Base-by-base conservation (phyloP, 37 sponge, comb jelly and placozoan genomes). In the Lycopodina hypogea region DNA sequence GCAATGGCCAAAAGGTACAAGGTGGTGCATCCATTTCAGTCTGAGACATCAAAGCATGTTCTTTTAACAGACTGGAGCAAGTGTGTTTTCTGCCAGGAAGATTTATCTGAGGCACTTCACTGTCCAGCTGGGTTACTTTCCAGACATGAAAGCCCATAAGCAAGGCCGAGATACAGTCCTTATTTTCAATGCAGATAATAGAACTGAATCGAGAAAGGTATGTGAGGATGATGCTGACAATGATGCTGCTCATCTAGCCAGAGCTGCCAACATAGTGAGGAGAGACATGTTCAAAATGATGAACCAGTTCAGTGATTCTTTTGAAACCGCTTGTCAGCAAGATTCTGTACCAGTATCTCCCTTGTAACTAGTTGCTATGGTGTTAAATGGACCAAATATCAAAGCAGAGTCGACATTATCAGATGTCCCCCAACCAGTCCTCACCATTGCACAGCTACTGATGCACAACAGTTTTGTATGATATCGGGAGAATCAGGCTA, bases 251-350 rank as follows among this genome's bases (percentile, higher is more conserved):
- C 29, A 29, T 64, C 66, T 64, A 22, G 66, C 66, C 29, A 64
- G 66, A 22, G 66, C 66, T 23, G 66, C 66, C 18, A 64, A 64
- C 11, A 68, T 68, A 34, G 69, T 68, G 21, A 68, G 69, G 26
- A 68, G 69, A 68, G 69, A 68, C 19, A 29, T 68, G 69, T 39
- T 68, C 40, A 68, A 68, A 32, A 6, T 68, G 69, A 68, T 28
- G 11, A 68, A 68, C 69, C 69, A 68, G 26, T 68, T 68, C 36
- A 29, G 26, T 68, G 69, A 36, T 68, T 68, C 69, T 6, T 68
- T 58, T 58, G 59, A 14, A 58, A 58, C 26, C 26, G 14, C 6
- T 4, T 58, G 59, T 24, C 59, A 58, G 59, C 26, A 58, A 18
- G 14, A 58, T 11, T 58, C 9, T 24, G 26, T 58, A 3, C 59